phyloP scores from a whole-genome alignment of 2,888 invertebrate genomes.

The Hofmannophila pseudospretella region DNA sequence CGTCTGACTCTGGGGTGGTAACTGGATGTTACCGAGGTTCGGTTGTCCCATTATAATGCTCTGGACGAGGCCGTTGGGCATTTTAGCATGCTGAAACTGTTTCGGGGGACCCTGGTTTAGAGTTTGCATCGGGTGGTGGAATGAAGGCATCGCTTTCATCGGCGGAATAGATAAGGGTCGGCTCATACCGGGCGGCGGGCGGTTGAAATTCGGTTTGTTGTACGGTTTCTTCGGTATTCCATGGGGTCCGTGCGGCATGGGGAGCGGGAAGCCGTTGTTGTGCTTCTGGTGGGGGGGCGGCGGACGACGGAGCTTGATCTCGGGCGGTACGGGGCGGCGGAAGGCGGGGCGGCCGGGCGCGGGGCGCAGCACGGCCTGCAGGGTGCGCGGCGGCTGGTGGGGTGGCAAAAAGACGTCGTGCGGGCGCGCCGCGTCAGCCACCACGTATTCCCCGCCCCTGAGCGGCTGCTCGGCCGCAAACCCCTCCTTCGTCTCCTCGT shows the following conservation, averaged over 20 bases:
- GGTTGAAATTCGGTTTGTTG: constrained; percentile 5
- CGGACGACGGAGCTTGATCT: constrained; percentile 64
- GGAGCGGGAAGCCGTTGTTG: constrained; percentile 47
- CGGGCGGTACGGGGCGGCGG: constrained; percentile 62
- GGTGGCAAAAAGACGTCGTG: constrained; percentile 56
- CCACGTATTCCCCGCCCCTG: constrained; percentile 57
- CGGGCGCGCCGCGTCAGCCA: constrained; percentile 39
- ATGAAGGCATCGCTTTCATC: constrained; percentile 51
- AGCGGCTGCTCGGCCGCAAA: constrained; percentile 51
- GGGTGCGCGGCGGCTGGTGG: constrained; percentile 60
- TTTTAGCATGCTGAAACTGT: constrained; percentile 23
- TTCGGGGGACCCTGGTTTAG: constrained; percentile 30
- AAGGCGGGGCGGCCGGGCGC: constrained; percentile 44
- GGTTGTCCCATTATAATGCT: constrained; percentile 53
- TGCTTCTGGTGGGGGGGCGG: constrained; percentile 41
- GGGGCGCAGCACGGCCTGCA: constrained; percentile 65
- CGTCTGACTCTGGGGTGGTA: constrained; percentile 46
- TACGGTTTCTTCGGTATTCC: constrained; percentile 10
- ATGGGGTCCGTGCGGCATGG: constrained; percentile 43
- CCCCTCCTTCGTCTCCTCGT: constrained; percentile 51
- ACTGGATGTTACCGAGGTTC: constrained; percentile 25
- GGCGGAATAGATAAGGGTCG: constrained; percentile 40
- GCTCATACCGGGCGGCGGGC: constrained; percentile 40
- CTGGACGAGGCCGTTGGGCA: constrained; percentile 28
- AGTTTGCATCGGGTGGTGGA: constrained; percentile 28